Base-by-base conservation (phyloP, 2,888 invertebrate species). In the Epistrophella euchroma region DNA sequence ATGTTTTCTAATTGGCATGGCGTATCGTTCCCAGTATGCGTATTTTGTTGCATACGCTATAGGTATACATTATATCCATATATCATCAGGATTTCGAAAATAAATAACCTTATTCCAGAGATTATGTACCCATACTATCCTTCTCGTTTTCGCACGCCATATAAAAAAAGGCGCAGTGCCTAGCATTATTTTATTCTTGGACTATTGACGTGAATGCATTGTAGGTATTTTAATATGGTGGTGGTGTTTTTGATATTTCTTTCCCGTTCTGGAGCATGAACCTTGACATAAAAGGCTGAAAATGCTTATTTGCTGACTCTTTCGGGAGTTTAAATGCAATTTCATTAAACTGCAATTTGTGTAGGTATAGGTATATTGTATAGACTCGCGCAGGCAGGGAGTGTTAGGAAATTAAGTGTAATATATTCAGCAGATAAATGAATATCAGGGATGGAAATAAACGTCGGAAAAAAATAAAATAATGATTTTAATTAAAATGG, bases 311-410 rank as follows among this genome's bases (percentile, higher is more conserved):
- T 43, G 28, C 74, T 55, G 64, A 43, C 77, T 62, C 72, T 78
- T 62, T 62, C 19, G n/a, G n/a, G 55, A 62, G 32, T 28, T 77
- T 71, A 62, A 77, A 77, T 77, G 60, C 37, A 71, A 77, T 62
- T 72, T 78, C 62, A 71, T 78, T 78, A 78, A 71, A 62, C 55
- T 55, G 60, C 55, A 78, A 72, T 76, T 58, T 58, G 70, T n/a
- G n/a, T n/a, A n/a, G n/a, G n/a, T n/a, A n/a, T n/a, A n/a, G n/a
- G n/a, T 60, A 35, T 72, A 37, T 32, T 56, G 28, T 17, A 28
- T 43, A n/a, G n/a, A 17, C 45, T 19, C 32, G 37, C 19, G 47
- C 19, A 22, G 19, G 17, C 47, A 32, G 55, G 68, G 19, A 50
- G 13, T 9, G 35, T 15, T 15, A 32, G 60, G 19, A 37, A 60